Evolutionary conservation across 37 sponge, comb jelly and placozoan species (phyloP), one percentile per base, ranked within the genome.

Genomic region (Oopsacas minuta): DNA sequence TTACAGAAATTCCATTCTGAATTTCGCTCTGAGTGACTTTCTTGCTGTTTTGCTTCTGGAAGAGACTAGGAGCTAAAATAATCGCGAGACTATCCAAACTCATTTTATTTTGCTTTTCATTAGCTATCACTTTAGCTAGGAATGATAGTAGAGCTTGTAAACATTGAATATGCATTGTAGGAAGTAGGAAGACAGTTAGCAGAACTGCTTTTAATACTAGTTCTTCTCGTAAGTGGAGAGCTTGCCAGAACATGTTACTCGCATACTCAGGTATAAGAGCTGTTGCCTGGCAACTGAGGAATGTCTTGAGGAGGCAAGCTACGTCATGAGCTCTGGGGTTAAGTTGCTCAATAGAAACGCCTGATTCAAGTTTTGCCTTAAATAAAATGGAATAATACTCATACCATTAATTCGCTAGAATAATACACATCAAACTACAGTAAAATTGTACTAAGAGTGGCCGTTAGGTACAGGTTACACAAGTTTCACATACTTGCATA

Each of bases 1-100:
- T 61, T 34, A 61, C 75, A 61, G 75, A 61, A 25, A 61, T 61
- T 12, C 75, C 75, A n/a, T 61, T 61, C 75, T 61, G 75, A 20
- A 61, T 61, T 34, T 61, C 17, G 30, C 30, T 61, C 75, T 61
- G 75, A 5, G 75, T 20, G 28, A 61, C 30, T 34, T 12, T 3
- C 22, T 61, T 61, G 75, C 75, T 3, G 75, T 12, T 61, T 34
- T 61, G 75, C 30, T 61, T 61, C 7, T 61, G 75, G 75, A 61
- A 61, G 32, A 61, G 28, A 61, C 75, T 61, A 5, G 75, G 75
- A 25, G 75, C 75, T 34, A 61, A 12, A 3, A 61, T 61, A n/a
- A 61, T 61, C 3, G 75, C 75, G 32, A 61, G 75, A n/a, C 75
- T 61, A 34, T 61, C 75, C 7, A 61, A n/a, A 61, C 75, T 61